Conservation (phyloP, 2,888 invertebrate genomes). For the Sepiola atlantica region DNA sequence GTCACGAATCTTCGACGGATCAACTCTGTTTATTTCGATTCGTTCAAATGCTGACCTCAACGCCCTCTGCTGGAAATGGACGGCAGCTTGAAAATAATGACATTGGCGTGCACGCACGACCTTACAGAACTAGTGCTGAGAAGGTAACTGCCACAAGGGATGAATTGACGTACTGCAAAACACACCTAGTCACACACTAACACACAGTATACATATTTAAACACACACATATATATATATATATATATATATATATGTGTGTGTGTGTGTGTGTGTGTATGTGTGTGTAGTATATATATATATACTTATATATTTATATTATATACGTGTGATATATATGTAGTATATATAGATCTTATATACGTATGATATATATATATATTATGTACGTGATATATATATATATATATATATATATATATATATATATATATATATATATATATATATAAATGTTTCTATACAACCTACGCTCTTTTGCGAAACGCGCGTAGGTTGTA, state of each 20-base stretch:
- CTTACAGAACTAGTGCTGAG: neutral
- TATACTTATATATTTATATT: too few relatives aligned
- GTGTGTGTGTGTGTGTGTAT: neutral
- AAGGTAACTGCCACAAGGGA: neutral
- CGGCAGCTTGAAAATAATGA: conserved; percentile 32
- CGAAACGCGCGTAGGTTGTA: too few relatives aligned
- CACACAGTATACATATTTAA: neutral
- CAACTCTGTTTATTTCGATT: conserved; percentile 32
- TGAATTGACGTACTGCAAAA: neutral
- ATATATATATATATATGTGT: neutral
- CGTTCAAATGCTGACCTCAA: conserved; percentile 8
- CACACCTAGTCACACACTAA: neutral
- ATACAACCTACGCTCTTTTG: too few relatives aligned
- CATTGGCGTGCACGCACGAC: conserved; percentile 19
- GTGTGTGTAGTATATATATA: too few relatives aligned
- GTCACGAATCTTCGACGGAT: conserved; percentile 32
- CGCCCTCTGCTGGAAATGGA: conserved; percentile 5
- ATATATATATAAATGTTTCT: too few relatives aligned
- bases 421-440: too few relatives aligned
- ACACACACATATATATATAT: too few relatives aligned
- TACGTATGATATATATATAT: too few relatives aligned
- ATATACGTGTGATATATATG: too few relatives aligned
- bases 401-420: too few relatives aligned
- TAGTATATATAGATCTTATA: too few relatives aligned
- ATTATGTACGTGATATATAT: too few relatives aligned